These are phyloP conservation scores for Eugnorisma glareosa DNA, from an alignment of 2,888 invertebrate genomes.

Conservation along the genomic window DNA sequence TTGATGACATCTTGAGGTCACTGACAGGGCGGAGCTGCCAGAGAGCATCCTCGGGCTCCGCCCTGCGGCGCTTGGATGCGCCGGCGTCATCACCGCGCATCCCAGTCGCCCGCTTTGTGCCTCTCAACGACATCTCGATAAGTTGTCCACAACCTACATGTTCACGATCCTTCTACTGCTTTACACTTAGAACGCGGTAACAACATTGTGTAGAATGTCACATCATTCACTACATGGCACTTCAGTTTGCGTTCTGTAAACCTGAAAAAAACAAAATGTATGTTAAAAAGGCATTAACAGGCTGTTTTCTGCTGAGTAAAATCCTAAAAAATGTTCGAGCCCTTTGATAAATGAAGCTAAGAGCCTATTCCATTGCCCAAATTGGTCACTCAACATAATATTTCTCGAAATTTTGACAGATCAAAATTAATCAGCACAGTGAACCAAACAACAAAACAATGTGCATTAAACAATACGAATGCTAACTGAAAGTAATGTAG, in stretches of 20 bases:
- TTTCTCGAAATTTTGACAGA: constrained; percentile 60
- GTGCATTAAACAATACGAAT: constrained; percentile 36
- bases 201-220: constrained; percentile 89
- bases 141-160: constrained; percentile 87
- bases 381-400: constrained; percentile 21
- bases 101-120: constrained; percentile 87
- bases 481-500: constrained; percentile 26
- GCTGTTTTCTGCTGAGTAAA: background rate
- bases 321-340: background rate
- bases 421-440: constrained; percentile 47
- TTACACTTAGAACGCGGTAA: constrained; percentile 89
- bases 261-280: constrained; percentile 76
- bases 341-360: background rate
- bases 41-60: constrained; percentile 87
- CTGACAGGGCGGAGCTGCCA: constrained; percentile 96
- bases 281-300: background rate
- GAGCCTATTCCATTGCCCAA: constrained; percentile 11
- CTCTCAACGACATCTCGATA: constrained; percentile 87
- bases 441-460: constrained; percentile 68
- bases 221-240: constrained; percentile 87
- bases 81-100: constrained; percentile 86
- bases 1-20: constrained; percentile 96
- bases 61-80: constrained; percentile 86
- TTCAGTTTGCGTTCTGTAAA: constrained; percentile 81
- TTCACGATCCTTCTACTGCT: constrained; percentile 85